These are phyloP conservation scores for Thermophis baileyi DNA, from an alignment of 2,113 vertebrate genomes.

Conservation along the genomic window DNA sequence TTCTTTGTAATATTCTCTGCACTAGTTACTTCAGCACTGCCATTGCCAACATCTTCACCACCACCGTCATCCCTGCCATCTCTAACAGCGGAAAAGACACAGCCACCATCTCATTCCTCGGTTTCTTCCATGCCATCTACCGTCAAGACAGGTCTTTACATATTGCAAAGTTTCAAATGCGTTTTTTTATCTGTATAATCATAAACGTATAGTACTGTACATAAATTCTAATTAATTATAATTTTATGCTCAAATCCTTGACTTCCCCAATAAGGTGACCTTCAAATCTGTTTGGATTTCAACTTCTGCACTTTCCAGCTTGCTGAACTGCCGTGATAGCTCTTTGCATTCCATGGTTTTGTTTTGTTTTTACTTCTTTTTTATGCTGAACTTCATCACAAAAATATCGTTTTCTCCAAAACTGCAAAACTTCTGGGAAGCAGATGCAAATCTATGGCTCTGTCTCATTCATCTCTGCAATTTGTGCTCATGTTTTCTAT, in stretches of 20 bases:
- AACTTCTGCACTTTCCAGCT: background rate
- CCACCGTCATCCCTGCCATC: conserved; percentile 40
- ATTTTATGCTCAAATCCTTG: background rate
- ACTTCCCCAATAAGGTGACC: background rate
- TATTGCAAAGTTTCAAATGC: background rate
- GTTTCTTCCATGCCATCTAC: conserved; percentile 22
- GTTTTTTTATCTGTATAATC: background rate
- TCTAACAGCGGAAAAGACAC: conserved; percentile 37
- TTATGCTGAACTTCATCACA: background rate
- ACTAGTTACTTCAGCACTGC: conserved; percentile 38
- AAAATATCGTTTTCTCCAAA: background rate
- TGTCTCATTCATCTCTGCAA: background rate
- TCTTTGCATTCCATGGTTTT: background rate
- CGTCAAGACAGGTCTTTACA: conserved; percentile 30
- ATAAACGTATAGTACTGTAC: background rate
- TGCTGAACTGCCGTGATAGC: background rate
- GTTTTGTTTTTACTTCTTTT: background rate
- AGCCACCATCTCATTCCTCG: conserved; percentile 51
- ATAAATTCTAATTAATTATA: background rate
- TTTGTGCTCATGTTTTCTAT: background rate
- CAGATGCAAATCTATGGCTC: background rate
- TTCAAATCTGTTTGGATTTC: background rate
- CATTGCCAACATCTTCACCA: conserved; percentile 48
- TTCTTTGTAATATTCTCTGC: conserved; percentile 31
- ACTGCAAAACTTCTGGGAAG: background rate